Evolutionary conservation across 2,888 invertebrate genomes (phyloP).

Genomic region (Troides aeacus): DNA sequence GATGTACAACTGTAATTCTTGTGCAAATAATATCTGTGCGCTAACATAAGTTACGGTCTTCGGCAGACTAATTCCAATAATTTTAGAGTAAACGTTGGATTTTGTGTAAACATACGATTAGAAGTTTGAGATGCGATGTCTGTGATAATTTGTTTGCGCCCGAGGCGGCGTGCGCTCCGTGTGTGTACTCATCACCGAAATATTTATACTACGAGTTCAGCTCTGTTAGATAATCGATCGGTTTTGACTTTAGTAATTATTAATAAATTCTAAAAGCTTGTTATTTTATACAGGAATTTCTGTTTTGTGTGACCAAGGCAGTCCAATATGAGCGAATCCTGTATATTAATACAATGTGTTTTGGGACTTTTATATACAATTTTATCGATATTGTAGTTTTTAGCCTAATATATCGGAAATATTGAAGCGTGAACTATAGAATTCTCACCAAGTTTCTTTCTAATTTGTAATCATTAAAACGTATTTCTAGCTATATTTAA

Average conservation of each 20-base stretch:
- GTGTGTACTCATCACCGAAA: slow-evolving; percentile 55
- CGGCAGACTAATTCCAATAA: slow-evolving; percentile 34
- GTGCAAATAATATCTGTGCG: neutral
- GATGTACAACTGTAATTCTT: neutral
- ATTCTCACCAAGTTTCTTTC: no score
- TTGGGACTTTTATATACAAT: no score
- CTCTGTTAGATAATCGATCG: slow-evolving; percentile 45
- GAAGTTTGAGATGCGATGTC: slow-evolving; percentile 57
- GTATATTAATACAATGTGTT: no score
- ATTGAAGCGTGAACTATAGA: no score
- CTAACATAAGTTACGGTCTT: slow-evolving; percentile 14
- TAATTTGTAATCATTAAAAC: no score
- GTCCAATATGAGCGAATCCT: neutral
- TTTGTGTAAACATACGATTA: slow-evolving; percentile 46
- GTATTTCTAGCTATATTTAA: no score
- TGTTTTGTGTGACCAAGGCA: neutral
- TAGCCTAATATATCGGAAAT: no score
- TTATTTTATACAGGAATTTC: neutral
- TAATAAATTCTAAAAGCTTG: neutral
- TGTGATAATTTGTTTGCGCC: slow-evolving; percentile 63
- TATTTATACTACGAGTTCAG: slow-evolving; percentile 64
- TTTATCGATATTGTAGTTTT: no score
- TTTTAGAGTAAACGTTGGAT: slow-evolving; percentile 37
- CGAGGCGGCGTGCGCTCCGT: slow-evolving; percentile 43
- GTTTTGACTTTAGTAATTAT: neutral